phyloP scores from a whole-genome alignment of 1,140 invertebrate genomes.

The Nomia melanderi region DNA sequence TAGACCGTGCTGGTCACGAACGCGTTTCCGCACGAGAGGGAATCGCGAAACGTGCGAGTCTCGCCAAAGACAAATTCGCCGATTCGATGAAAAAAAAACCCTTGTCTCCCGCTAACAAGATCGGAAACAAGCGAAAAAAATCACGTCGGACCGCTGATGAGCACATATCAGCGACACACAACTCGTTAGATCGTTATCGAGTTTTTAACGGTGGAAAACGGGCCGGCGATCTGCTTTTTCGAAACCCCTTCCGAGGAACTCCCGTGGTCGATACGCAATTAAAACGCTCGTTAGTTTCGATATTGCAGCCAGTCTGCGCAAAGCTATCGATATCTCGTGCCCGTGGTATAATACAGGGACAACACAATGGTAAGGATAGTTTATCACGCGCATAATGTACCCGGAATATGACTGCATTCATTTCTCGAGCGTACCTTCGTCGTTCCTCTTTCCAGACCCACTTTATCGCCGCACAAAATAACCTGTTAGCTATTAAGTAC shows the following conservation, averaged over 20 bases:
- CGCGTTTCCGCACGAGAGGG: not conserved
- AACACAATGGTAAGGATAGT: not conserved
- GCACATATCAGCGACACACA: not conserved
- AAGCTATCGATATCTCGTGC: slow-evolving; percentile 35
- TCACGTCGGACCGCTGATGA: not conserved
- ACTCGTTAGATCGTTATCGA: slow-evolving; percentile 21
- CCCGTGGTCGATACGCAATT: slow-evolving; percentile 51
- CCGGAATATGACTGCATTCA: not conserved
- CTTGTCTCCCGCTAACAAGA: not conserved
- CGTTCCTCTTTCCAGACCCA: too few relatives aligned
- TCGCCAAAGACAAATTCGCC: slow-evolving; percentile 1
- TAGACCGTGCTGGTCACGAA: not conserved
- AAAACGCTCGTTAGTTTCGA: slow-evolving; percentile 51
- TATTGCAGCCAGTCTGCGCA: slow-evolving; percentile 9
- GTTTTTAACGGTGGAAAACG: slow-evolving; percentile 8
- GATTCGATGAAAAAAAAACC: not conserved
- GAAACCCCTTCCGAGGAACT: slow-evolving; percentile 5
- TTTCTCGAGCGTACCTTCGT: too few relatives aligned
- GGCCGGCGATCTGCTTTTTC: slow-evolving; percentile 6
- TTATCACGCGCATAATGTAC: not conserved
- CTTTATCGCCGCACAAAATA: too few relatives aligned
- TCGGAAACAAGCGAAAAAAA: not conserved
- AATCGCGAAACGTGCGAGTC: slow-evolving; percentile 6
- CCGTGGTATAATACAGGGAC: not conserved
- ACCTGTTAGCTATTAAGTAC: too few relatives aligned